phyloP scores from a whole-genome alignment of 2,797 vertebrate genomes.

The Scarus forsteni region DNA sequence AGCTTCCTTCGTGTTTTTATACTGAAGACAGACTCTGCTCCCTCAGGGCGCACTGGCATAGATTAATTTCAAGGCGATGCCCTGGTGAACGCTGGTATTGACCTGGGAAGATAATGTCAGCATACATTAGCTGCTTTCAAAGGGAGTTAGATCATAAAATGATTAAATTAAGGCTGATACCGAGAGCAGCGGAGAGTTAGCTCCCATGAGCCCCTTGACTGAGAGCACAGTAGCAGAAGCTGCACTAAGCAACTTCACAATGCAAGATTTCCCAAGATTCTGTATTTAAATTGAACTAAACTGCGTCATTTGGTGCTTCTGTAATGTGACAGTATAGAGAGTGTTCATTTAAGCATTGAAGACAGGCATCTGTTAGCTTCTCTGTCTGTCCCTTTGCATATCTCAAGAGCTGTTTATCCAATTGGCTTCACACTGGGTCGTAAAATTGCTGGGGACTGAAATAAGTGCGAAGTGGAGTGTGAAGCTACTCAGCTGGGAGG shows the following conservation, averaged over 20 bases:
- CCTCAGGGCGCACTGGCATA: constrained; percentile 21
- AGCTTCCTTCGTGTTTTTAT: constrained; percentile 14
- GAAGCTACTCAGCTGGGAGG: no score
- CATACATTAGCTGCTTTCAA: constrained; percentile 47
- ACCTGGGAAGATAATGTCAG: constrained; percentile 65
- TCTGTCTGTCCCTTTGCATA: no score
- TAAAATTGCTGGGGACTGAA: no score
- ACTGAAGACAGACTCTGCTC: constrained; percentile 13
- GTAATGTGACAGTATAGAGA: no score
- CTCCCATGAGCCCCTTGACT: constrained; percentile 16
- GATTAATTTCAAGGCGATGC: constrained; percentile 51
- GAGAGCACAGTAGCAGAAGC: neutral
- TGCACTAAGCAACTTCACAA: constrained; percentile 14
- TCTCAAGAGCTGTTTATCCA: no score
- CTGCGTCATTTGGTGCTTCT: neutral
- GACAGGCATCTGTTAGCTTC: no score
- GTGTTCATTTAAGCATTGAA: no score
- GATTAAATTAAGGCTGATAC: constrained; percentile 58
- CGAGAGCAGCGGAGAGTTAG: constrained; percentile 26
- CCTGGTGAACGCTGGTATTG: constrained; percentile 47
- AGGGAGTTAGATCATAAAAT: constrained; percentile 53
- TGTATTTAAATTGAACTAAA: neutral
- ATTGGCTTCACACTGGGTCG: no score
- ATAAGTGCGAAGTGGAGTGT: no score
- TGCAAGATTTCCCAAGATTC: neutral